A percentile compares a stretch with the other conserved stretches of the same genome.
phyloP scores from a whole-genome alignment of 2,797 vertebrate species.

The Enteromius fasciolatus region DNA sequence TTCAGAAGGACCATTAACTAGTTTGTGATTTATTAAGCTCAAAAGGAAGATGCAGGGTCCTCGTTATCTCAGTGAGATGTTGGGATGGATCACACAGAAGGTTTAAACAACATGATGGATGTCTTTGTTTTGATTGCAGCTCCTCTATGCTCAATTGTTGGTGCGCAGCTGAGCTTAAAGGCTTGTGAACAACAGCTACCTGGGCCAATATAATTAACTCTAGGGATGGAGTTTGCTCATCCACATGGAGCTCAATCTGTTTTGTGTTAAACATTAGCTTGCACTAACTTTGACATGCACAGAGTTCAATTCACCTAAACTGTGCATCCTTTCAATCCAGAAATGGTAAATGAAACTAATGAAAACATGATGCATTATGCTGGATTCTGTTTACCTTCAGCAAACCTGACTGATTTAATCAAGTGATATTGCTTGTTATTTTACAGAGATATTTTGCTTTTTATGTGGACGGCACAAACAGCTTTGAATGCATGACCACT shows the following conservation, averaged over 20 bases:
- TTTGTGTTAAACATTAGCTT: conserved; percentile 66
- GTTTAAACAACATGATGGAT: conserved; percentile 66
- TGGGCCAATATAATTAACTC: conserved; percentile 62
- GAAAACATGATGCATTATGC: background rate
- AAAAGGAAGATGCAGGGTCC: conserved; percentile 31
- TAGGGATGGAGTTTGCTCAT: conserved; percentile 59
- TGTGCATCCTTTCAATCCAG: background rate
- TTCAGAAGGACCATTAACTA: conserved; percentile 1
- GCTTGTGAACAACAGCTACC: conserved; percentile 58
- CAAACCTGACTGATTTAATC: background rate
- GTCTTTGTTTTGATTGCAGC: conserved; percentile 64
- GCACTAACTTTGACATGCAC: background rate
- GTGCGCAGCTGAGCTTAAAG: conserved; percentile 63
- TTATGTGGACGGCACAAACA: background rate
- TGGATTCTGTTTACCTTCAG: background rate
- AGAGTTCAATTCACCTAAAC: background rate
- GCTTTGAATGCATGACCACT: conserved; percentile 12
- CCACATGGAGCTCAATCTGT: conserved; percentile 51
- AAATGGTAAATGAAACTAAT: background rate
- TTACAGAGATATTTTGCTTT: background rate
- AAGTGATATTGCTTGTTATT: conserved; percentile 6
- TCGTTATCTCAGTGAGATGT: conserved; percentile 58
- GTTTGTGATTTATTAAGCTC: conserved; percentile 15
- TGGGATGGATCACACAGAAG: conserved; percentile 51
- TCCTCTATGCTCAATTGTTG: conserved; percentile 63